phyloP scores from a whole-genome alignment of 2,113 vertebrate species.

The Spea bombifrons region DNA sequence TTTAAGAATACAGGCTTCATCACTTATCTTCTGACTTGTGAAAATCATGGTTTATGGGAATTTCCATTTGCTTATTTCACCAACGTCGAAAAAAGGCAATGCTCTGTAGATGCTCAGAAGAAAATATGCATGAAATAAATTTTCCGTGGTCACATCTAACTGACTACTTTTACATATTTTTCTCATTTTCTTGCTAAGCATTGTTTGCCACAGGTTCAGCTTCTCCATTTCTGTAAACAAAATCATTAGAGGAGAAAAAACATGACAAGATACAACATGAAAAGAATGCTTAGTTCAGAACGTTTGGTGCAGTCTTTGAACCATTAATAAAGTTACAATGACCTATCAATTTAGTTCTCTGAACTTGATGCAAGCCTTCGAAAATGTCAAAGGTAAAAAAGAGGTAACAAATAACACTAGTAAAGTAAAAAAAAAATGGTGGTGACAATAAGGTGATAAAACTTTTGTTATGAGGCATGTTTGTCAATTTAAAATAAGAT shows the following conservation, averaged over 20 bases:
- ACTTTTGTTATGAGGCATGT: no score
- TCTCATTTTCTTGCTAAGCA: not conserved
- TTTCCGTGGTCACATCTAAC: slow-evolving; percentile 14
- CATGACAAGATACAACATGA: not conserved
- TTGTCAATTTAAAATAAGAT: no score
- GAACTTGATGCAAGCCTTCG: no score
- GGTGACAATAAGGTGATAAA: no score
- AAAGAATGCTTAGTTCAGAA: rapidly evolving
- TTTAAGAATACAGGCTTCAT: slow-evolving; percentile 20
- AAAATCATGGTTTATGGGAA: slow-evolving; percentile 15
- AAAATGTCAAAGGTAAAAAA: no score
- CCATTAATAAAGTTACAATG: no score
- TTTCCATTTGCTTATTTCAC: slow-evolving; percentile 5
- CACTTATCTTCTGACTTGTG: slow-evolving; percentile 9
- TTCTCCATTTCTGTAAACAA: not conserved
- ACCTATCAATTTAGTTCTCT: no score
- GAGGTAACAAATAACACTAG: no score
- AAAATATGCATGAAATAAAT: slow-evolving; percentile 10
- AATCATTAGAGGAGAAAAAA: not conserved
- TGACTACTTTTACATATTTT: not conserved
- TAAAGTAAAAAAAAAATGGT: no score
- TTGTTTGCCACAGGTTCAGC: not conserved
- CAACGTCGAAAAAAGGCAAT: not conserved
- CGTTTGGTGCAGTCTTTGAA: no score
- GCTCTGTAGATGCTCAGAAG: not conserved